Conservation (phyloP, 2,888 invertebrate species). For the Carterocephalus palaemon region DNA sequence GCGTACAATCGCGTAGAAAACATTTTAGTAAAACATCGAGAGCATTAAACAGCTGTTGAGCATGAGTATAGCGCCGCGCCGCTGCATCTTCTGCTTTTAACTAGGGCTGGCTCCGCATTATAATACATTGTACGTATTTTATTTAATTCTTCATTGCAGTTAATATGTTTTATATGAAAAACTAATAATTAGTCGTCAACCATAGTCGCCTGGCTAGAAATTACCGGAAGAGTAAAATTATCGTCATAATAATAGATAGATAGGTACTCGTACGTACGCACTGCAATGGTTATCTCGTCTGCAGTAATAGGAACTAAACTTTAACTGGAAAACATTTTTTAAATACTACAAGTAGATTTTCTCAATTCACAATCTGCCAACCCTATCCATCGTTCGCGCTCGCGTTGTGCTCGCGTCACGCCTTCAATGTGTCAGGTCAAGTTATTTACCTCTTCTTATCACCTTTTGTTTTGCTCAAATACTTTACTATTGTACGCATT, state of each 20-base stretch:
- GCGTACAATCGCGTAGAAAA: slow-evolving; percentile 42
- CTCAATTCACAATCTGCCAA: not conserved
- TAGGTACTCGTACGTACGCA: too few relatives aligned
- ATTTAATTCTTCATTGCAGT: too few relatives aligned
- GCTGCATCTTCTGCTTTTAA: slow-evolving; percentile 32
- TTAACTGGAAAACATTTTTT: not conserved
- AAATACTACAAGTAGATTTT: not conserved
- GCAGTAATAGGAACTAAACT: too few relatives aligned
- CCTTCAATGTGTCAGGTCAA: slow-evolving; percentile 74
- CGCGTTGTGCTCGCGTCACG: slow-evolving; percentile 58
- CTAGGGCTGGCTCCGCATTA: slow-evolving; percentile 18
- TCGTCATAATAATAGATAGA: too few relatives aligned
- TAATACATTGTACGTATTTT: too few relatives aligned
- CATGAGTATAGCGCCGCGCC: slow-evolving; percentile 37
- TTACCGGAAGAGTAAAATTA: too few relatives aligned
- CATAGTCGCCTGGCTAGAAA: too few relatives aligned
- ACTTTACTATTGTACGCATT: slow-evolving; percentile 53
- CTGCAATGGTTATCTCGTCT: too few relatives aligned
- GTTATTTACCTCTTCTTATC: slow-evolving; percentile 78
- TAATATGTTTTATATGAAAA: too few relatives aligned
- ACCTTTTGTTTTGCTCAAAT: slow-evolving; percentile 77
- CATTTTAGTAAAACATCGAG: slow-evolving; percentile 57
- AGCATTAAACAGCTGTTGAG: slow-evolving; percentile 63
- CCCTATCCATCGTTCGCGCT: slow-evolving; percentile 34
- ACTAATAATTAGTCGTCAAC: too few relatives aligned